A percentile compares a stretch with the other conserved stretches of the same genome.
These are phyloP conservation scores for Acanthornis magna DNA, from an alignment of 2,797 vertebrate species.

Conservation along the genomic window DNA sequence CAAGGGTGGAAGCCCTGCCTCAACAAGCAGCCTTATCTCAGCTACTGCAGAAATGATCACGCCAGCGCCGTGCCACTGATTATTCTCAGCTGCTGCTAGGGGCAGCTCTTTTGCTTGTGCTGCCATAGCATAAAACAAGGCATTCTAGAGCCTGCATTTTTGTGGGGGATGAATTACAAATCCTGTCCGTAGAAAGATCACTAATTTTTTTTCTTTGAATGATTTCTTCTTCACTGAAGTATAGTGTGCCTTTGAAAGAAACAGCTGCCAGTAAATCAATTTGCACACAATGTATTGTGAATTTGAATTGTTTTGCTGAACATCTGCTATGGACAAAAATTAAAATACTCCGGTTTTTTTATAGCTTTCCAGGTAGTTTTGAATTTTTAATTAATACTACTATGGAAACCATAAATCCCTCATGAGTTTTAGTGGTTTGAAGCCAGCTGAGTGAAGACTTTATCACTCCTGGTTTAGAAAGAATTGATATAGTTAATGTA, in stretches of 20 bases:
- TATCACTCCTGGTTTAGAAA: neutral
- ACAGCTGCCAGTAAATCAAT: neutral
- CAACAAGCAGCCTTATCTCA: neutral
- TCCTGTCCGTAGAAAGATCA: neutral
- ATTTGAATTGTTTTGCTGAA: neutral
- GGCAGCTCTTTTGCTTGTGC: neutral
- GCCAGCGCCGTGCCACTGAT: neutral
- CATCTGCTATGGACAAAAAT: neutral
- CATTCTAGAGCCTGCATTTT: neutral
- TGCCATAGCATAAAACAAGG: neutral
- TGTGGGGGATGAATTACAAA: neutral
- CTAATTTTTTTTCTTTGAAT: neutral
- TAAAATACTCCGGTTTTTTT: neutral
- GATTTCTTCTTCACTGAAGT: neutral
- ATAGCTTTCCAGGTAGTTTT: neutral
- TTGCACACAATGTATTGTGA: neutral
- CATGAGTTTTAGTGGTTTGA: neutral
- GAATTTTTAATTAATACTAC: neutral
- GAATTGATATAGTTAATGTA: neutral
- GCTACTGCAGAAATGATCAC: neutral
- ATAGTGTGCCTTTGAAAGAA: neutral
- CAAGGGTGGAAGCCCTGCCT: neutral
- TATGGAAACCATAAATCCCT: neutral
- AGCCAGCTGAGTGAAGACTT: neutral
- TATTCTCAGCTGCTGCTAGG: neutral